Evolutionary conservation across 2,797 vertebrate species (phyloP).

Genomic region (Gadopsis bispinosus): DNA sequence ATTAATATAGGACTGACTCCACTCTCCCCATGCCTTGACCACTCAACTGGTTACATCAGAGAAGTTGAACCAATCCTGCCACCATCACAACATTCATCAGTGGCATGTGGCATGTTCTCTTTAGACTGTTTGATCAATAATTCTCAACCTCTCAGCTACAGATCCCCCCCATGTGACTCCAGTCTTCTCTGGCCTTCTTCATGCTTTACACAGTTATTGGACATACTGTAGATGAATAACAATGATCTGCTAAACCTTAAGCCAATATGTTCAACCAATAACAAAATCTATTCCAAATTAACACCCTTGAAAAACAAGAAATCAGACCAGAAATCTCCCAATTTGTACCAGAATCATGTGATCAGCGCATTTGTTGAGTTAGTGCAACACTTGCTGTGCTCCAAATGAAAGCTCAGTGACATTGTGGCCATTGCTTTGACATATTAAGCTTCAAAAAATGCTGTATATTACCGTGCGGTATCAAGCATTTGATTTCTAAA

Average conservation of each 20-base stretch:
- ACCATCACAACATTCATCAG: constrained; percentile 8
- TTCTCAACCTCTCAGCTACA: not conserved
- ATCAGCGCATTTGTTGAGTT: not conserved
- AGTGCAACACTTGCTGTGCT: not conserved
- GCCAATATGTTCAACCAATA: no score
- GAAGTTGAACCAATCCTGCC: not conserved
- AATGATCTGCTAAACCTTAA: not conserved
- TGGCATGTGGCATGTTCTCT: not conserved
- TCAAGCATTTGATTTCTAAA: constrained; percentile 66
- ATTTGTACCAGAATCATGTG: not conserved
- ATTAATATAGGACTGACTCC: not conserved
- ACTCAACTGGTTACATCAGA: constrained; percentile 20
- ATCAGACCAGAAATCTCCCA: not conserved
- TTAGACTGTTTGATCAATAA: not conserved
- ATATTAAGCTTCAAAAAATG: constrained; percentile 53
- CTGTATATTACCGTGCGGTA: constrained; percentile 48
- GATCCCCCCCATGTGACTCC: not conserved
- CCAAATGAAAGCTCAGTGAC: not conserved
- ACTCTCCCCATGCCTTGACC: not conserved
- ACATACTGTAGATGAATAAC: not conserved
- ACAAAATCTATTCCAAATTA: not conserved
- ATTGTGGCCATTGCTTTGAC: constrained; percentile 45
- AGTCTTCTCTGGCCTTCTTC: not conserved
- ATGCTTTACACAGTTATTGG: not conserved
- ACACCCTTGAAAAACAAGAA: not conserved